A percentile compares a stretch with the other conserved stretches of the same genome.
phyloP scores from a whole-genome alignment of 2,888 invertebrate genomes.

The Brenthis ino region DNA sequence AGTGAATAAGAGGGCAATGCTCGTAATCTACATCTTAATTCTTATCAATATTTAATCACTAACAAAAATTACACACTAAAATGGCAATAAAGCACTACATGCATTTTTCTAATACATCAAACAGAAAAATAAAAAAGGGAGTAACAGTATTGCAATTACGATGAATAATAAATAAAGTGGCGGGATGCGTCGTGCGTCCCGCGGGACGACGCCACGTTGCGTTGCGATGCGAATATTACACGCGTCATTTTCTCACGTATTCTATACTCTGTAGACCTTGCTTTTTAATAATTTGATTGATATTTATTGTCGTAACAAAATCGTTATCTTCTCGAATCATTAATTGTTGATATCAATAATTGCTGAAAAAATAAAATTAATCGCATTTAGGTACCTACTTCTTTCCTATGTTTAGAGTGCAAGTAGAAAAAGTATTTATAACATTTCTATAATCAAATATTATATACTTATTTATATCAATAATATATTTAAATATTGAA shows the following conservation, averaged over 20 bases:
- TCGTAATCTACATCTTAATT: background rate
- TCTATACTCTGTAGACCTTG: constrained; percentile 36
- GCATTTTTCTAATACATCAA: constrained; percentile 39
- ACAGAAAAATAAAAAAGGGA: constrained; percentile 54
- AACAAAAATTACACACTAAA: background rate
- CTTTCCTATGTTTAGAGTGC: too few relatives aligned
- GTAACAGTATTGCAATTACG: constrained; percentile 59
- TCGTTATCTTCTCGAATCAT: too few relatives aligned
- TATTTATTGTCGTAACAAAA: background rate
- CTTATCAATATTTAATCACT: background rate
- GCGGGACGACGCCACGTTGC: constrained; percentile 50
- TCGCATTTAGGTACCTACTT: too few relatives aligned
- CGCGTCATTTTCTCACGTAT: constrained; percentile 71
- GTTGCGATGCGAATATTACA: constrained; percentile 72
- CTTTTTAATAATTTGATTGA: constrained; percentile 39
- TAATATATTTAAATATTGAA: background rate
- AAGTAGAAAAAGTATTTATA: too few relatives aligned
- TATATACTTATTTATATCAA: background rate
- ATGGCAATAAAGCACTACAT: constrained; percentile 12
- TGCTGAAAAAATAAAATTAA: too few relatives aligned
- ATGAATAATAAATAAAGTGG: constrained; percentile 74
- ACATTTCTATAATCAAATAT: too few relatives aligned
- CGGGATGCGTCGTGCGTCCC: constrained; percentile 56
- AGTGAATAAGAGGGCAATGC: too few relatives aligned
- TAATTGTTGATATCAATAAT: too few relatives aligned